Base-by-base conservation (phyloP, 2,797 vertebrate species). In the Phrynocephalus vlangalii region DNA sequence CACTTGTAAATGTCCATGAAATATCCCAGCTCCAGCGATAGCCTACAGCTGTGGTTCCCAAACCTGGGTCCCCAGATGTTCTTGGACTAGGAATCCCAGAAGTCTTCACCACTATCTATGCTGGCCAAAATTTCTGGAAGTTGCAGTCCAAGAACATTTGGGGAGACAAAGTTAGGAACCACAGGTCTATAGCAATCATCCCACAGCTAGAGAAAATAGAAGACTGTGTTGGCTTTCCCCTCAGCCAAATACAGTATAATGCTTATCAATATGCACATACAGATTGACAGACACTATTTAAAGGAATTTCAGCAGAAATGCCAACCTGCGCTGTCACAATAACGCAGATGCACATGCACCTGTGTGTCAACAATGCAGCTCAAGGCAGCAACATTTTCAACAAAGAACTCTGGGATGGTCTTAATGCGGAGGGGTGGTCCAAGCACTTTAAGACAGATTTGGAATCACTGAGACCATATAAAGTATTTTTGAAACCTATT, bases 381-480 rank as follows among this genome's bases (percentile, higher is more conserved):
- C 92, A 93, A 94, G 90, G 79, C 86, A 72, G 83, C 92, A 92
- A n/a, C 66, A 86, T 86, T 83, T 89, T 79, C 50, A 56, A 20
- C 28, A 94, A 91, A 87, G 86, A n/a, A 82, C n/a, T 48, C 6
- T 73, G 16, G 38, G 33, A 73, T 38, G 71, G 30, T 38, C 15
- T 38, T 73, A 33, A n/a, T 90, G 84, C 7, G 22, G 22, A 78
- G 81, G 81, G 88, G 85, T 86, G 44, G 60, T 92, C 92, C 91
- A 92, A 84, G 91, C 88, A 70, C 92, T 90, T 93, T 94, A 88
- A 94, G 80, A 75, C 20, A 90, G 70, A 94, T 87, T 71, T 76
- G 8, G 15, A 84, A 28, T 67, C 28, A 77, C 30, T 91, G 73
- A 83, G 86, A 91, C 33, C 0, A 73, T 82, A 76, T 79, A 93